Base-by-base conservation (phyloP, 2,797 vertebrate genomes). In the Semotilus atromaculatus region DNA sequence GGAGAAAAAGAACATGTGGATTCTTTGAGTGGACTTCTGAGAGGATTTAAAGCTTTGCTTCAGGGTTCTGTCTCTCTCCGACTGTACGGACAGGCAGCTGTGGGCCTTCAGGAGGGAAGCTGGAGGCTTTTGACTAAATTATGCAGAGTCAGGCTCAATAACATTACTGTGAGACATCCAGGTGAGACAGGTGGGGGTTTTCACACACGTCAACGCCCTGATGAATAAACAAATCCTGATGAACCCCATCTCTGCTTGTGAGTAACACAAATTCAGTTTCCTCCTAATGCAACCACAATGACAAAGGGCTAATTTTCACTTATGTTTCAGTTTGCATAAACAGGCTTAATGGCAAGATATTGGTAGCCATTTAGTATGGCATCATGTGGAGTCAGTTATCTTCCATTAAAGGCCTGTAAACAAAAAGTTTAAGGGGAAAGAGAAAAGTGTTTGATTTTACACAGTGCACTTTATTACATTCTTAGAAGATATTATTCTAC, bases 121-220 rank as follows among this genome's bases (percentile, higher is more conserved):
- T 58, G 58, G 53, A 85, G 74, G 75, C 71, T 86, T 74, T 82
- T 77, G 83, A 67, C 81, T 85, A 85, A 87, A 88, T 85, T 85
- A 79, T 40, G 73, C 48, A 86, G 75, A 58, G 80, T 80, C 66
- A 77, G 71, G 83, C 75, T 68, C 62, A 55, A 74, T 83, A 84
- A 48, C 76, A 80, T 66, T 80, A 34, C 43, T 23, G n/a, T 82
- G 29, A 78, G 26, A 64, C 64, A 23, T 43, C 38, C 80, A 60
- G 79, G 86, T 78, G 66, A 72, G 74, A 77, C 74, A 73, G 55
- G 60, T 66, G 11, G 26, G 40, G 62, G 80, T 18, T 53, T 86
- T 82, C 55, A 83, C 81, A 83, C 67, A 72, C 45, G 43, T 72
- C 40, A 64, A 60, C 31, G 31, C 43, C 55, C 43, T 64, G 83